Conservation (phyloP, 2,797 vertebrate genomes). For the Fistularia tabacaria region DNA sequence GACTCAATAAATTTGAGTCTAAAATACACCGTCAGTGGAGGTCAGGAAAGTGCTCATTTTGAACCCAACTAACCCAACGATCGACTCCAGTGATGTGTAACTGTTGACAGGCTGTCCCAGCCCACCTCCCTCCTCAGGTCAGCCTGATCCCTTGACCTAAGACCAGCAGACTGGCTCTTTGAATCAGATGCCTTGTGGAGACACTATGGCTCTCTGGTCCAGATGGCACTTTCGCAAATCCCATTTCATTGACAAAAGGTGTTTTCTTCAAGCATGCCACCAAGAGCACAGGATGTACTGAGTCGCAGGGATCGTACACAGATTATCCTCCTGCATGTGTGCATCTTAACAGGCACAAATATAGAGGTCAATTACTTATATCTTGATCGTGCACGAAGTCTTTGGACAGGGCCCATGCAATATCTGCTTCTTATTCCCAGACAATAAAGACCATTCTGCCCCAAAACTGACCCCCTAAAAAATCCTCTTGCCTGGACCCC, state of each 20-base stretch:
- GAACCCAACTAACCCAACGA: too few relatives aligned
- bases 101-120: not conserved
- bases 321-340: conserved; percentile 48
- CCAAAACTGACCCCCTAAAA: conserved; percentile 18
- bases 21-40: too few relatives aligned
- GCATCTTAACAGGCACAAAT: conserved; percentile 12
- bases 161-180: not conserved
- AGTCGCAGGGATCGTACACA: conserved; percentile 30
- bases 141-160: conserved; percentile 27
- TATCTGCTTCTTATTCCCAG: conserved; percentile 17
- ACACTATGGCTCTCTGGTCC: conserved; percentile 25
- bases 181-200: conserved; percentile 18
- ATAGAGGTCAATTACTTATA: not conserved
- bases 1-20: too few relatives aligned
- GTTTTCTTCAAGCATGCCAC: conserved; percentile 43
- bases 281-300: conserved; percentile 48
- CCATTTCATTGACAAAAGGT: conserved; percentile 58
- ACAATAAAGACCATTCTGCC: conserved; percentile 19
- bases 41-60: not conserved
- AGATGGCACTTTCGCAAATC: conserved; percentile 69
- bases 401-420: too few relatives aligned
- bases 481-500: conserved; percentile 39
- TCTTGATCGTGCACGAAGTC: not conserved
- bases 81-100: too few relatives aligned
- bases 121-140: conserved; percentile 13